Percentiles rank a stretch among this genome's conserved stretches.
Evolutionary conservation across 2,888 invertebrate species (phyloP).

Genomic region (Lordiphosa fenestrarum): DNA sequence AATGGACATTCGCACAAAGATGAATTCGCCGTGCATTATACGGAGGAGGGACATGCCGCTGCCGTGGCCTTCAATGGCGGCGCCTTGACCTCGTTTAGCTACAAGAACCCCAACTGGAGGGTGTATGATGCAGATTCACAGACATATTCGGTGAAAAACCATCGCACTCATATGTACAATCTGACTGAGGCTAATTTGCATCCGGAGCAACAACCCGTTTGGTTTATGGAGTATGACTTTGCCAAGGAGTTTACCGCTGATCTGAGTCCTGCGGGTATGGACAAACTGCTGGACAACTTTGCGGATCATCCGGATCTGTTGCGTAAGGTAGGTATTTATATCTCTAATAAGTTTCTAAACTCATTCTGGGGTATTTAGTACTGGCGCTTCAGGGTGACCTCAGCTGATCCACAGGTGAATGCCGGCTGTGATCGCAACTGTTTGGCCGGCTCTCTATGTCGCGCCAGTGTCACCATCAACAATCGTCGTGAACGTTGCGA

Average conservation of each 20-base stretch:
- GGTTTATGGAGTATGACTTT: slow-evolving; percentile 89
- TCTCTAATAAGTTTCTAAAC: no score
- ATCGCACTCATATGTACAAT: slow-evolving; percentile 87
- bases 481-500: slow-evolving; percentile 64
- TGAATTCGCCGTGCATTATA: slow-evolving; percentile 86
- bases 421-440: slow-evolving; percentile 70
- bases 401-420: slow-evolving; percentile 63
- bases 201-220: slow-evolving; percentile 83
- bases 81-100: slow-evolving; percentile 86
- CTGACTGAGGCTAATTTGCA: slow-evolving; percentile 86
- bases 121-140: slow-evolving; percentile 85
- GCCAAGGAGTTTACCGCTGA: slow-evolving; percentile 85
- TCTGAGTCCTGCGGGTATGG: slow-evolving; percentile 83
- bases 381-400: slow-evolving; percentile 67
- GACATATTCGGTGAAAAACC: slow-evolving; percentile 83
- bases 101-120: slow-evolving; percentile 91
- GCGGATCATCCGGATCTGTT: slow-evolving; percentile 70
- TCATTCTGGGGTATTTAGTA: slow-evolving; percentile 29
- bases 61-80: slow-evolving; percentile 91
- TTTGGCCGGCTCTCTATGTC: slow-evolving; percentile 62
- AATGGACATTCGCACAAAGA: slow-evolving; percentile 91
- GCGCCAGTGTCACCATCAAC: slow-evolving; percentile 66
- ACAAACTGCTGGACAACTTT: slow-evolving; percentile 83
- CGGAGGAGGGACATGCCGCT: slow-evolving; percentile 80
- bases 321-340: slow-evolving; percentile 63